phyloP scores from a whole-genome alignment of 2,797 vertebrate genomes.

The Pipistrellus pipistrellus region DNA sequence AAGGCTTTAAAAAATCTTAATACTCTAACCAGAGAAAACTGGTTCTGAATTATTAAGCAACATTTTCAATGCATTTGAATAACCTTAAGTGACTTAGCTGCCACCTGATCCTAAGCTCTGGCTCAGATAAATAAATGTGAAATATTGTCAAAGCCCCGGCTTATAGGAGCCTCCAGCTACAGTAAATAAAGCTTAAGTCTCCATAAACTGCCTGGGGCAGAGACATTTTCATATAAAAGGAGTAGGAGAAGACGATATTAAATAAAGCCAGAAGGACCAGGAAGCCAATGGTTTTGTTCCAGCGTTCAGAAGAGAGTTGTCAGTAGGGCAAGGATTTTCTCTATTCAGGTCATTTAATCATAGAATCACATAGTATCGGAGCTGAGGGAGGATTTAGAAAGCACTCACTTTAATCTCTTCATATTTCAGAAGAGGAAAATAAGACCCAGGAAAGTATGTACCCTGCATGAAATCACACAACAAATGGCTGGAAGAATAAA shows the following conservation, averaged over 20 bases:
- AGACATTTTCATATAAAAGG: conserved; percentile 82
- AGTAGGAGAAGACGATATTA: conserved; percentile 79
- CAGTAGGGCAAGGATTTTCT: conserved; percentile 57
- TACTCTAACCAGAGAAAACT: conserved; percentile 91
- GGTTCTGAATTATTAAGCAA: conserved; percentile 92
- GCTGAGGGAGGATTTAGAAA: conserved; percentile 62
- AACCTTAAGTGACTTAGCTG: conserved; percentile 91
- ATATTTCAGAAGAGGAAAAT: conserved; percentile 69
- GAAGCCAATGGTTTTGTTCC: conserved; percentile 66
- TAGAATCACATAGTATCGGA: conserved; percentile 49
- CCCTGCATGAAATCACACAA: conserved; percentile 39
- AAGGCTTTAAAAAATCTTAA: conserved; percentile 90
- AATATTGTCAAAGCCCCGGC: conserved; percentile 88
- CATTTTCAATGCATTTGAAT: conserved; percentile 90
- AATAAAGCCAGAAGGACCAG: conserved; percentile 68
- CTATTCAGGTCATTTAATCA: conserved; percentile 52
- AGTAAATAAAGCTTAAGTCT: conserved; percentile 90
- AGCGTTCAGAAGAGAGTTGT: conserved; percentile 79
- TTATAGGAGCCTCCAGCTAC: conserved; percentile 88
- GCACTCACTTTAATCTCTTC: conserved; percentile 58
- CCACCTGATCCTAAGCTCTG: conserved; percentile 90
- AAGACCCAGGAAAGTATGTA: conserved; percentile 48
- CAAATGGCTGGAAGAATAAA: conserved; percentile 39
- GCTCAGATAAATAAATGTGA: conserved; percentile 89
- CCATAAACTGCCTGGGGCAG: conserved; percentile 76